A percentile compares a stretch with the other conserved stretches of the same genome.
These are phyloP conservation scores for Saxidomus purpurata DNA, from an alignment of 1,140 invertebrate genomes.

Conservation along the genomic window DNA sequence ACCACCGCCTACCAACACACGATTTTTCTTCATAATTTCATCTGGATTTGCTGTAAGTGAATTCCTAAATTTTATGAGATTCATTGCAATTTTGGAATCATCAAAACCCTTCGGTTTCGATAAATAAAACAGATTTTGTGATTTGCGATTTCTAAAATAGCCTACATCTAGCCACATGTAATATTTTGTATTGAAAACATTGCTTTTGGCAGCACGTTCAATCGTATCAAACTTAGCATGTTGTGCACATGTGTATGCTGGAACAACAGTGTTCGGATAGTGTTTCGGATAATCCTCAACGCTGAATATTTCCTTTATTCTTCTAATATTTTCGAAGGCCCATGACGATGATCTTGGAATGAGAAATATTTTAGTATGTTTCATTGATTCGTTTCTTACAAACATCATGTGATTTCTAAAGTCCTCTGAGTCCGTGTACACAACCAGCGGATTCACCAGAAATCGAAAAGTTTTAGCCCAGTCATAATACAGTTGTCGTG, in stretches of 20 bases:
- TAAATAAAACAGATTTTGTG: constrained; percentile 68
- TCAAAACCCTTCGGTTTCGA: constrained; percentile 68
- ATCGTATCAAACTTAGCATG: constrained; percentile 76
- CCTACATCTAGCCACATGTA: constrained; percentile 79
- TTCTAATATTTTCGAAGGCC: constrained; percentile 69
- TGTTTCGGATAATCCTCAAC: constrained; percentile 74
- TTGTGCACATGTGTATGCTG: constrained; percentile 74
- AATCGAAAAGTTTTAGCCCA: constrained; percentile 71
- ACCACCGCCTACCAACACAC: constrained; percentile 52
- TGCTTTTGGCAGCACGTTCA: constrained; percentile 39
- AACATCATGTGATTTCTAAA: constrained; percentile 63
- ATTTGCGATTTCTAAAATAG: constrained; percentile 73
- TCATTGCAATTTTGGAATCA: constrained; percentile 68
- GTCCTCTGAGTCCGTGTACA: constrained; percentile 73
- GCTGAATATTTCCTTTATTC: constrained; percentile 71
- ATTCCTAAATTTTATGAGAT: constrained; percentile 27
- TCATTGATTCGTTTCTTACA: constrained; percentile 51
- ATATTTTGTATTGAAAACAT: constrained; percentile 67
- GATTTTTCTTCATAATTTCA: constrained; percentile 67
- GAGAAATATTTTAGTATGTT: constrained; percentile 69
- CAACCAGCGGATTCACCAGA: constrained; percentile 70
- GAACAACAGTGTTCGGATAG: constrained; percentile 75
- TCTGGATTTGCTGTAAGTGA: constrained; percentile 11
- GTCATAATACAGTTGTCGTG: constrained; percentile 58
- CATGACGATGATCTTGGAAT: constrained; percentile 65